Conservation (phyloP, 2,888 invertebrate genomes). For the Trissoscelio sp. region DNA sequence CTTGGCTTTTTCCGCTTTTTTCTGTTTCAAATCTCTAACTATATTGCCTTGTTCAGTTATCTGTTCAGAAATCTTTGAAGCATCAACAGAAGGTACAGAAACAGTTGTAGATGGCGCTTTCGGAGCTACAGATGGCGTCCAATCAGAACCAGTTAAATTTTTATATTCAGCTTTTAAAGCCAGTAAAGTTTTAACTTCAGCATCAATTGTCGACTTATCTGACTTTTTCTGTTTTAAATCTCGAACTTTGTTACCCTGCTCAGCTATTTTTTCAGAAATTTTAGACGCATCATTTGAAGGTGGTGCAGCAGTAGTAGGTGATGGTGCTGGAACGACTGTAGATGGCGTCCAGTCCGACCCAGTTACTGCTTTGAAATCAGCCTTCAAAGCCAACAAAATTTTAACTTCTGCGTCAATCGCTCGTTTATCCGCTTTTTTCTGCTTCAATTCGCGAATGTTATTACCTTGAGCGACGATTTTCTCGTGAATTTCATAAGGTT, state of each 20-base stretch:
- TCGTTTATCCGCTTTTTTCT: slow-evolving; percentile 75
- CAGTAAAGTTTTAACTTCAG: slow-evolving; percentile 75
- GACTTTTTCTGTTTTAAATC: slow-evolving; percentile 75
- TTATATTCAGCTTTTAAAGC: slow-evolving; percentile 83
- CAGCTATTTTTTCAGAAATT: slow-evolving; percentile 16
- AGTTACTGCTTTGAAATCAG: slow-evolving; percentile 82
- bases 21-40: slow-evolving; percentile 76
- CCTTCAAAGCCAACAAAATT: slow-evolving; percentile 79
- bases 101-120: slow-evolving; percentile 30
- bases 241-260: slow-evolving; percentile 77
- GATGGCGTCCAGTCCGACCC: slow-evolving; percentile 46
- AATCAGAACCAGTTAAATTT: slow-evolving; percentile 70
- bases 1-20: slow-evolving; percentile 75
- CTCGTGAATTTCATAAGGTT: slow-evolving; percentile 16
- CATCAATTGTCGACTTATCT: slow-evolving; percentile 84
- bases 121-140: slow-evolving; percentile 75
- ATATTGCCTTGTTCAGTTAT: slow-evolving; percentile 82
- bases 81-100: slow-evolving; percentile 47
- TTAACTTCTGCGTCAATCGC: slow-evolving; percentile 84
- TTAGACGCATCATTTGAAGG: background rate
- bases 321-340: background rate
- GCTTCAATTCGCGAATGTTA: slow-evolving; percentile 77
- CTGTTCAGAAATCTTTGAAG: slow-evolving; percentile 80
- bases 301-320: slow-evolving; percentile 8
- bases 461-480: slow-evolving; percentile 71